Evolutionary conservation across 2,113 vertebrate species (phyloP).

Genomic region (Coturnix japonica): DNA sequence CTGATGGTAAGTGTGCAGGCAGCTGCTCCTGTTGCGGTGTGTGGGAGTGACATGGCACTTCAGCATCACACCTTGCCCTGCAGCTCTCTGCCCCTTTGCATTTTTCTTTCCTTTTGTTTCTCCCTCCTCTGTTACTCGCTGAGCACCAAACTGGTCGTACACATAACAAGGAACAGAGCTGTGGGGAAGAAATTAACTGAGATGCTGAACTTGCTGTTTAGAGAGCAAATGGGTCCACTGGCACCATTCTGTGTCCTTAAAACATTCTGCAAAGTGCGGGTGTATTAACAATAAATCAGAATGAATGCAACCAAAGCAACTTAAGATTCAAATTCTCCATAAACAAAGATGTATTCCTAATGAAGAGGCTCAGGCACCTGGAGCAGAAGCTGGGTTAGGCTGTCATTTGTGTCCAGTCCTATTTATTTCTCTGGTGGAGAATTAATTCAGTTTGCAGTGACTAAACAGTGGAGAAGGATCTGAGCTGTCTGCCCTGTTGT

Average conservation of each 20-base stretch:
- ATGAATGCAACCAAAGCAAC: not conserved
- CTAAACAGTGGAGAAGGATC: not conserved
- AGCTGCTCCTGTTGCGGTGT: not conserved
- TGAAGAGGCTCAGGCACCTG: not conserved
- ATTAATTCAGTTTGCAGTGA: not conserved
- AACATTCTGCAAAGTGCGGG: not conserved
- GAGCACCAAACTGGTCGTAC: not conserved
- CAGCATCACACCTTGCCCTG: not conserved
- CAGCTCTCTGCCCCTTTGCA: not conserved
- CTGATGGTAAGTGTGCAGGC: slow-evolving; percentile 80
- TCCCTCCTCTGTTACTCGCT: not conserved
- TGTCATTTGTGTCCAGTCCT: not conserved
- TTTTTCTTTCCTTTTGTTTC: not conserved
- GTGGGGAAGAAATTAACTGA: not conserved
- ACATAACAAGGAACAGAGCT: not conserved
- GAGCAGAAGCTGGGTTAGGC: not conserved
- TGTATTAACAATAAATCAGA: not conserved
- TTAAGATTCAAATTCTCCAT: not conserved
- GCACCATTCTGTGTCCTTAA: not conserved
- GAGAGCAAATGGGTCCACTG: not conserved
- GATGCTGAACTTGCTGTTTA: not conserved
- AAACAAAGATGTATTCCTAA: not conserved
- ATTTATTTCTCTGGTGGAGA: not conserved
- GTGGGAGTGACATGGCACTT: not conserved
- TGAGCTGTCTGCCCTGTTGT: not conserved